These are phyloP conservation scores for Neocrepidodera transversa DNA, from an alignment of 2,888 invertebrate genomes.

Conservation along the genomic window DNA sequence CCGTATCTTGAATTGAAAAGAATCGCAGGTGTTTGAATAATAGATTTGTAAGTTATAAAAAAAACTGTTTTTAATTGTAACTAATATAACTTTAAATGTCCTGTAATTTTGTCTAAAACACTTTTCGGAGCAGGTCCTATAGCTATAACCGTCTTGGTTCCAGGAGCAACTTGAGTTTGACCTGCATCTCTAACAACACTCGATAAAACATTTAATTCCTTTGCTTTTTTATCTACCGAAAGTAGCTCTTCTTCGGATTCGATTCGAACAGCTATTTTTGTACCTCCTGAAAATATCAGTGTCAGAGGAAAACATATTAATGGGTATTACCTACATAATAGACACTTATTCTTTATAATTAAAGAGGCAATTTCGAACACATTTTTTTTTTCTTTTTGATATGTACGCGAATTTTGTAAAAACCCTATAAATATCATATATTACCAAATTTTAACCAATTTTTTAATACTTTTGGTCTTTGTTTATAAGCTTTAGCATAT, in stretches of 20 bases:
- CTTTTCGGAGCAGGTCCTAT: conserved; percentile 88
- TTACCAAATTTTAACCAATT: conserved; percentile 62
- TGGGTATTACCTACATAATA: background rate
- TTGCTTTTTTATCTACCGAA: conserved; percentile 74
- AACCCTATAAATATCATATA: too few relatives aligned
- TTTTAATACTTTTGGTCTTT: conserved; percentile 68
- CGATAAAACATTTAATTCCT: conserved; percentile 71
- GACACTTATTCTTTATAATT: too few relatives aligned
- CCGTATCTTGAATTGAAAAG: too few relatives aligned
- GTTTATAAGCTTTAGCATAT: conserved; percentile 73
- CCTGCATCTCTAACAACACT: conserved; percentile 89
- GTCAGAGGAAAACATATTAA: background rate
- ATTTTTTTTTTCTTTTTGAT: background rate
- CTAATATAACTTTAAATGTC: conserved; percentile 84
- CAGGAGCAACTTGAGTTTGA: conserved; percentile 88
- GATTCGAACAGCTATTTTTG: conserved; percentile 86
- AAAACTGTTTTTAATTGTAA: too few relatives aligned
- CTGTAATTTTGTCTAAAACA: conserved; percentile 82
- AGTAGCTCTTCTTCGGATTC: conserved; percentile 79
- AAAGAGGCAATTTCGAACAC: background rate
- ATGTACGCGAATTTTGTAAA: too few relatives aligned
- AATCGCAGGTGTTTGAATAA: too few relatives aligned
- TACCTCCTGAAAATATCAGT: conserved; percentile 66
- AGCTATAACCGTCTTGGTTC: conserved; percentile 88
- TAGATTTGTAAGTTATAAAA: too few relatives aligned